Evolutionary conservation across 2,797 vertebrate species (phyloP).

Genomic region (Anomalospiza imberbis): DNA sequence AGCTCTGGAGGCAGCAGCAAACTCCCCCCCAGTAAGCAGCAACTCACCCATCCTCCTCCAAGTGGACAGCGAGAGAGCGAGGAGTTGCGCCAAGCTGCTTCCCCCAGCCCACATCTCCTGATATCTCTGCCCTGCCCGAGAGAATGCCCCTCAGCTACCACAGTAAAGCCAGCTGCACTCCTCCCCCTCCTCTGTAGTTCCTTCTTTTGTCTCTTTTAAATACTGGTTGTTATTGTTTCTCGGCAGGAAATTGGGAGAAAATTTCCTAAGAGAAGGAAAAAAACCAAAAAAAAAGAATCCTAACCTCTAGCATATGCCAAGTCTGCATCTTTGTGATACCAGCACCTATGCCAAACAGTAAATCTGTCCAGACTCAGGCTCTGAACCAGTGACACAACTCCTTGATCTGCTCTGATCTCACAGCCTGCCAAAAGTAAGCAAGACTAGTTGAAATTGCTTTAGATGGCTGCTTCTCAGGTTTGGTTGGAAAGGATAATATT

Average conservation of each 20-base stretch:
- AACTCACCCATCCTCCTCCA: fast-evolving
- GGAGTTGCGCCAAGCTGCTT: fast-evolving
- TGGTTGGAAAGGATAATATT: neutral
- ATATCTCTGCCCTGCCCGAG: neutral
- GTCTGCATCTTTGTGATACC: neutral
- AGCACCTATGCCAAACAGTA: neutral
- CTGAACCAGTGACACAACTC: neutral
- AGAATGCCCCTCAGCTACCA: neutral
- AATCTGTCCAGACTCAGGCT: neutral
- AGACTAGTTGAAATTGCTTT: neutral
- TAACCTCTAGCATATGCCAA: neutral
- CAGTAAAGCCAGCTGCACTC: neutral
- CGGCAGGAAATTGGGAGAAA: neutral
- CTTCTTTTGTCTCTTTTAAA: neutral
- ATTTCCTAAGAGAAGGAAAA: neutral
- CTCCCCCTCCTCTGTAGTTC: neutral
- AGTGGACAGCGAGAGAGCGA: fast-evolving
- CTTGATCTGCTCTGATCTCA: neutral
- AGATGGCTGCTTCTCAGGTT: neutral
- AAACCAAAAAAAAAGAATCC: too few relatives aligned
- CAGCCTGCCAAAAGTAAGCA: neutral
- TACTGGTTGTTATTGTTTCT: fast-evolving
- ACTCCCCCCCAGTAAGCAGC: too few relatives aligned
- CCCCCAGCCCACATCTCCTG: fast-evolving
- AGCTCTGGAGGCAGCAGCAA: neutral